These are phyloP conservation scores for Steinernema scapterisci DNA, from an alignment of 2,888 invertebrate genomes.

Conservation along the genomic window DNA sequence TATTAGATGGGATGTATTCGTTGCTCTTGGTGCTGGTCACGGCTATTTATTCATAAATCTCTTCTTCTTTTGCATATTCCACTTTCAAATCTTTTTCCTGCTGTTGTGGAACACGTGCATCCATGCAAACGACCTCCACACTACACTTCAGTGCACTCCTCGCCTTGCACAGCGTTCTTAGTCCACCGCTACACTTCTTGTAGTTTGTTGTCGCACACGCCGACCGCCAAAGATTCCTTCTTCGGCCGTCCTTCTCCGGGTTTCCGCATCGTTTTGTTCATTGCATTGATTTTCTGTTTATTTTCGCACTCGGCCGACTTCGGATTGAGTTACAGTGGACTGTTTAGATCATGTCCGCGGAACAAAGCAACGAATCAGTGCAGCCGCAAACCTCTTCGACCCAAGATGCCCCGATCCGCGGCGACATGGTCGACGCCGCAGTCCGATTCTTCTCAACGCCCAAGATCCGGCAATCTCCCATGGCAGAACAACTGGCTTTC, in stretches of 20 bases:
- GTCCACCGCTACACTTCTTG: slow-evolving; percentile 1
- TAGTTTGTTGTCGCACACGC: slow-evolving; percentile 4
- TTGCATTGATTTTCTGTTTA: neutral
- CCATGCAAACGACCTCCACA: too few species aligned
- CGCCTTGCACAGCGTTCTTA: too few species aligned
- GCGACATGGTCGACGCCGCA: slow-evolving; percentile 62
- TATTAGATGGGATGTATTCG: too few species aligned
- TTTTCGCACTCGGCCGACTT: slow-evolving; percentile 16
- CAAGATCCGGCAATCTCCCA: slow-evolving; percentile 59
- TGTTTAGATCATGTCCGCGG: slow-evolving; percentile 14
- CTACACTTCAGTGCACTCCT: too few species aligned
- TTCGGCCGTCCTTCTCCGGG: neutral
- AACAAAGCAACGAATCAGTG: too few species aligned
- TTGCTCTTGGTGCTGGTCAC: too few species aligned
- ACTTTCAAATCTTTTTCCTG: too few species aligned
- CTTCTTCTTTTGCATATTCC: too few species aligned
- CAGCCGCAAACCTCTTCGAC: neutral
- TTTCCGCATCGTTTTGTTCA: neutral
- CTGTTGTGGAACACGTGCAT: too few species aligned
- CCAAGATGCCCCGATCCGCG: slow-evolving; percentile 36
- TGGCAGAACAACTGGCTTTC: slow-evolving; percentile 61
- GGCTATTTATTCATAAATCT: too few species aligned
- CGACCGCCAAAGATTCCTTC: neutral
- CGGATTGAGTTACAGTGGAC: neutral
- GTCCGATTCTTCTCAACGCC: slow-evolving; percentile 61